Evolutionary conservation across 53 echinoderm and acorn worm genomes (phyloP).

Genomic region (Holothuria leucospilota): DNA sequence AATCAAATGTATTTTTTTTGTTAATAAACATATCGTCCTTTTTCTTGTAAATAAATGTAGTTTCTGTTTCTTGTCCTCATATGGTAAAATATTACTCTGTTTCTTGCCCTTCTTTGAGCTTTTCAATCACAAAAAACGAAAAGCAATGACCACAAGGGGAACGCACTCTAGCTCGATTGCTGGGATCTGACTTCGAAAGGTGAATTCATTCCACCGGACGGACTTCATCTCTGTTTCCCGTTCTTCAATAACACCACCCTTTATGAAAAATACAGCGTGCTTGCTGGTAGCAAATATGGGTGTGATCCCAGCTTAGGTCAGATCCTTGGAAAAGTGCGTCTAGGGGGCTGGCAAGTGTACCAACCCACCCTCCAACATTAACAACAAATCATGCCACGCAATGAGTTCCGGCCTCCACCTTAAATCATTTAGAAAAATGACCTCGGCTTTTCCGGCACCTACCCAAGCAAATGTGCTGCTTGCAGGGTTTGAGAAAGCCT

Average conservation of each 20-base stretch:
- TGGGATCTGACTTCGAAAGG: slow-evolving; percentile 32
- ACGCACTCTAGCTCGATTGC: neutral
- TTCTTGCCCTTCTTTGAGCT: slow-evolving; percentile 7
- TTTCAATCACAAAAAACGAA: neutral
- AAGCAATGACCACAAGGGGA: slow-evolving; percentile 1
- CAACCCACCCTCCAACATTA: slow-evolving; percentile 50
- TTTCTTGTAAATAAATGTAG: too few relatives aligned
- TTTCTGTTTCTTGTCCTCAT: neutral
- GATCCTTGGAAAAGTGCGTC: slow-evolving; percentile 52
- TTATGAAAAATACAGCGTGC: slow-evolving; percentile 35
- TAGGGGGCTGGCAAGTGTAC: slow-evolving; percentile 52
- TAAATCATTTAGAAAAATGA: slow-evolving; percentile 49
- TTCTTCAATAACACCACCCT: slow-evolving; percentile 52
- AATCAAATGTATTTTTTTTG: too few relatives aligned
- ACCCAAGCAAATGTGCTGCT: slow-evolving; percentile 54
- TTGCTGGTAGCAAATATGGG: slow-evolving; percentile 55
- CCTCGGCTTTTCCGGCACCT: slow-evolving; percentile 52
- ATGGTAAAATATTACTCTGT: slow-evolving; percentile 8
- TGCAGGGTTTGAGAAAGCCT: neutral
- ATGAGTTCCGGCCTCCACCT: slow-evolving; percentile 39
- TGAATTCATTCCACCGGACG: slow-evolving; percentile 6
- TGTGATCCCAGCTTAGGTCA: slow-evolving; percentile 20
- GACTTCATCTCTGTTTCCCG: too few relatives aligned
- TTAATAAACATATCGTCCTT: too few relatives aligned
- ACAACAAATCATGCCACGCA: slow-evolving; percentile 52